These are phyloP conservation scores for Brachionichthys hirsutus DNA, from an alignment of 2,113 vertebrate genomes.

Conservation along the genomic window DNA sequence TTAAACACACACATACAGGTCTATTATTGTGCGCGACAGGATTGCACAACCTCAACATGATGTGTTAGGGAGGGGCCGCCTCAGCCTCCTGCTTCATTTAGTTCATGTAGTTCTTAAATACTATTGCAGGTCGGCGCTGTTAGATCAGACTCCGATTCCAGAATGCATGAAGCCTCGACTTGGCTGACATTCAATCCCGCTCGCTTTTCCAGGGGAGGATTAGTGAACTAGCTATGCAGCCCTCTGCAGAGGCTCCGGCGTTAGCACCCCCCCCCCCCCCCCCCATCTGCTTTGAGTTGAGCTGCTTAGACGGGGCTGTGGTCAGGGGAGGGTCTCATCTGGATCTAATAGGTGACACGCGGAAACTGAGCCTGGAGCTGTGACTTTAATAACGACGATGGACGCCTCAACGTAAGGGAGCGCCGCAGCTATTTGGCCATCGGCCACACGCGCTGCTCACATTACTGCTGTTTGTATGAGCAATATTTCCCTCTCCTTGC, in stretches of 20 bases:
- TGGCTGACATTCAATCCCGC: conserved; percentile 34
- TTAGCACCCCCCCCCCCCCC: too few relatives aligned
- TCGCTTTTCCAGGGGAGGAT: conserved; percentile 51
- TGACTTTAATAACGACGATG: conserved; percentile 19
- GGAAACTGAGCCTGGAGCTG: conserved; percentile 64
- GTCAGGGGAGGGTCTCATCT: conserved; percentile 63
- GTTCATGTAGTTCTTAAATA: conserved; percentile 26
- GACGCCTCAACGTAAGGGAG: neutral
- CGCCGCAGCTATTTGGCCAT: conserved; percentile 6
- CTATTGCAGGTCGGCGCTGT: conserved; percentile 34
- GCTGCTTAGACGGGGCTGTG: conserved; percentile 37
- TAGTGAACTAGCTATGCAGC: conserved; percentile 27
- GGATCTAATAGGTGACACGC: conserved; percentile 71
- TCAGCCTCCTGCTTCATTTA: conserved; percentile 36
- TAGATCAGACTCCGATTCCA: conserved; percentile 40
- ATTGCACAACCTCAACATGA: conserved; percentile 1
- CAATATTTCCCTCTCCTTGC: conserved; percentile 24
- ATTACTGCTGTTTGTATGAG: conserved; percentile 21
- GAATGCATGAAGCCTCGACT: conserved; percentile 13
- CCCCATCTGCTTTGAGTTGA: conserved; percentile 69
- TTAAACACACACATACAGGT: neutral
- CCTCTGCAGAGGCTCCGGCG: conserved; percentile 11
- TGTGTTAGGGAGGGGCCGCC: conserved; percentile 22
- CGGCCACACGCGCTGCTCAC: conserved; percentile 1
- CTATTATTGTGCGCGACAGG: conserved; percentile 21